A percentile compares a stretch with the other conserved stretches of the same genome.
phyloP scores from a whole-genome alignment of 2,888 invertebrate species.

The Amiota minor region DNA sequence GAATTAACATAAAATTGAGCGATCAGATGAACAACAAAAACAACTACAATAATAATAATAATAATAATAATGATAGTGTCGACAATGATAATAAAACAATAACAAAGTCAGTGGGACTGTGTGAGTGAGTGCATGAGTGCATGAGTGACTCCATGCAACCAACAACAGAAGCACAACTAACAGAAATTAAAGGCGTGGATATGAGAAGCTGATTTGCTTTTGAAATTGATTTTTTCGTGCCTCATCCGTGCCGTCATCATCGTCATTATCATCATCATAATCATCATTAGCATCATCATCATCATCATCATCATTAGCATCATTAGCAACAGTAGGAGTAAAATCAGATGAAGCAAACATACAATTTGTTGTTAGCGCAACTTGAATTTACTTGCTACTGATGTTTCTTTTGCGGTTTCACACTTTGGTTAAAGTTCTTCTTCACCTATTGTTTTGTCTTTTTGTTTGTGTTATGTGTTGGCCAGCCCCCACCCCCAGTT shows the following conservation, averaged over 20 bases:
- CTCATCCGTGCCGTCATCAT: not conserved
- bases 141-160: no score
- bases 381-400: slow-evolving; percentile 64
- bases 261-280: slow-evolving; percentile 3
- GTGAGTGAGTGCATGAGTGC: no score
- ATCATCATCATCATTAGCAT: not conserved
- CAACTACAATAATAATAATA: not conserved
- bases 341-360: not conserved
- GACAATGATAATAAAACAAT: no score
- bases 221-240: slow-evolving; percentile 46
- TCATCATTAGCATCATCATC: slow-evolving; percentile 1
- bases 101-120: not conserved
- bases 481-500: not conserved
- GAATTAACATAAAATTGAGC: slow-evolving; percentile 64
- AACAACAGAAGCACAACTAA: not conserved
- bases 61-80: no score
- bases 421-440: slow-evolving; percentile 70
- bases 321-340: not conserved
- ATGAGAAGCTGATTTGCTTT: slow-evolving; percentile 54
- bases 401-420: slow-evolving; percentile 72
- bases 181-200: slow-evolving; percentile 39
- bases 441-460: slow-evolving; percentile 4
- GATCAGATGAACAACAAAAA: slow-evolving; percentile 54
- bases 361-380: slow-evolving; percentile 30
- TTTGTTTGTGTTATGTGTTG: not conserved